Evolutionary conservation across 1,140 invertebrate species (phyloP), one percentile per base, ranked within the genome.

Genomic region (Acyrthosiphon pisum): DNA sequence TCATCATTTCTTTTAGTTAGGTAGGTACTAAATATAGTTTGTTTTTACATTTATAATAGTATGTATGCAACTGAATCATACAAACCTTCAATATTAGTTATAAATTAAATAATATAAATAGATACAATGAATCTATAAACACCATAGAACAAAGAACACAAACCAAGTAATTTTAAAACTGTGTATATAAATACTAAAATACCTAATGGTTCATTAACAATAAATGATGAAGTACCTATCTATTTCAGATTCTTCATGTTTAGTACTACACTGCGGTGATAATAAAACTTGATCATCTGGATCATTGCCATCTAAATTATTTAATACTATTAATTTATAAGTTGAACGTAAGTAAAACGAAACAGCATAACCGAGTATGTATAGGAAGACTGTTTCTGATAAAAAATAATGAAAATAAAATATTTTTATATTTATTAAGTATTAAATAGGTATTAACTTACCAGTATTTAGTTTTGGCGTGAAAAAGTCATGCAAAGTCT

Each of bases 301-400:
- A 83, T 83, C 35, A 83, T 83, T 41, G 76, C 41, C 76, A 83
- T 14, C 76, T 83, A 83, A 83, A 83, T 83, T 83, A 83, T 35
- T 83, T 83, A 83, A 83, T 83, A 41, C 4, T 1, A 6, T 83
- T 83, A 83, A 83, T 83, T 83, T 83, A 83, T 83, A 37, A 83
- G 76, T 83, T 83, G 76, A 83, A 37, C 76, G 1, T 83, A 83
- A 83, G n/a, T 83, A 20, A 41, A 83, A 83, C 35, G 6, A 83
- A 83, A 83, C 81, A 84, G 6, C 35, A 37, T 20, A 83, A 3
- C 4, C 6, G 6, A 4, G 3, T 46, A 2, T 46, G 44, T n/a
- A n/a, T n/a, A n/a, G n/a, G n/a, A n/a, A n/a, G n/a, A n/a, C n/a
- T n/a, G n/a, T n/a, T n/a, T n/a, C n/a, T n/a, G n/a, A n/a, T n/a